Evolutionary conservation across 2,888 invertebrate genomes (phyloP), one percentile per base, ranked within the genome.

Genomic region (Trichacis sp.): DNA sequence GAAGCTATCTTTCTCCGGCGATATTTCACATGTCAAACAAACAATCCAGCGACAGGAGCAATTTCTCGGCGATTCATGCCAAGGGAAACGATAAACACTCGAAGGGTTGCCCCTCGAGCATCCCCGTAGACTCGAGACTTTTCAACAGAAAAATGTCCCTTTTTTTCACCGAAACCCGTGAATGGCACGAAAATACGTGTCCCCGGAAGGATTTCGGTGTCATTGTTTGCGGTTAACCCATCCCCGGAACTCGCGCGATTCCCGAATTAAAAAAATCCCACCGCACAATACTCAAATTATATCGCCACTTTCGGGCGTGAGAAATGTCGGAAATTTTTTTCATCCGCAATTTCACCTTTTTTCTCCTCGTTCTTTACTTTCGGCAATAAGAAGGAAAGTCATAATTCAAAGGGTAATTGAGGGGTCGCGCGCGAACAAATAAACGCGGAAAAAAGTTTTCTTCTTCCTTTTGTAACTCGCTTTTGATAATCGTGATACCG

Each of bases 151-250:
- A 48, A 18, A 45, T 29, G 29, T 24, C 20, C 38, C 50, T 20
- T 33, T 33, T 46, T 57, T 50, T 42, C 24, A 43, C 40, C 20
- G 36, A 57, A 50, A 50, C 6, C 12, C 38, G 14, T 51, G 45
- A 57, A 57, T 50, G 36, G 45, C 11, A 49, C 17, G 33, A 46
- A 57, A 43, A 50, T n/a, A 2, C 18, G 49, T 19, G 61, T 14
- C 40, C 40, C 59, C 52, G 57, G 52, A 65, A 48, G 29, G 43
- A 29, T 56, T 70, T 67, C 59, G 30, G 46, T 5, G n/a, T 55
- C 62, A 80, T 82, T 82, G 80, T 83, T 72, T 80, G 82, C 77
- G 82, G 82, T 81, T 81, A 80, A 80, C 80, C 81, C 80, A 68
- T 77, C 73, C 69, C 65, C 40, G 11, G 54, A 71, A 71, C 74